Percentiles rank a stretch among this genome's conserved stretches.
These are phyloP conservation scores for Plebejus anna DNA, from an alignment of 2,888 invertebrate species.

Conservation along the genomic window DNA sequence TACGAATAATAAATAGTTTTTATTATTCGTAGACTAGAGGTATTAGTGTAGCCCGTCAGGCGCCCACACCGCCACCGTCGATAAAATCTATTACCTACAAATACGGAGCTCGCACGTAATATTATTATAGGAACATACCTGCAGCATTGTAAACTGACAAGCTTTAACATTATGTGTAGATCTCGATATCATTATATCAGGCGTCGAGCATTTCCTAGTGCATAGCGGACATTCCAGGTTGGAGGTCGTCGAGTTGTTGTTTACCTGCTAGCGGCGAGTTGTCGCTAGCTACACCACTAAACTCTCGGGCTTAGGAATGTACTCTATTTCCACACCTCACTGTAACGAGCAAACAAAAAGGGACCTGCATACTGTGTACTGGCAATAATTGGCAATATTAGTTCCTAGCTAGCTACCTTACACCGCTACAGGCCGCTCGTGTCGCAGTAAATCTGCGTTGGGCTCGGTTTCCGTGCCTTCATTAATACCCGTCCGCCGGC, in stretches of 20 bases:
- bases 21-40: too few species aligned
- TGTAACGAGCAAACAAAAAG: neutral
- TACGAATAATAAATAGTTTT: too few species aligned
- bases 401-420: neutral
- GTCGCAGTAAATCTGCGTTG: neutral
- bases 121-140: neutral
- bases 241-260: neutral
- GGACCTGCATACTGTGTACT: neutral
- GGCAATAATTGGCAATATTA: neutral
- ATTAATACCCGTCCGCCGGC: neutral
- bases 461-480: neutral
- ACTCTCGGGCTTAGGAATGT: neutral
- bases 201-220: neutral
- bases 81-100: too few species aligned
- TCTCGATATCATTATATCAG: neutral
- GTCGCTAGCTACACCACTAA: neutral
- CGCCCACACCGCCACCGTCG: too few species aligned
- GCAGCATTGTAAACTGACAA: neutral
- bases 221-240: constrained; percentile 1
- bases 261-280: neutral
- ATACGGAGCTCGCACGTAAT: neutral
- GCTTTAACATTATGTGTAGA: neutral
- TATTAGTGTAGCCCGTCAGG: too few species aligned
- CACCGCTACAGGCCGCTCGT: neutral
- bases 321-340: neutral